phyloP scores from a whole-genome alignment of 2,888 invertebrate species.

The Leptogaster cylindrica region DNA sequence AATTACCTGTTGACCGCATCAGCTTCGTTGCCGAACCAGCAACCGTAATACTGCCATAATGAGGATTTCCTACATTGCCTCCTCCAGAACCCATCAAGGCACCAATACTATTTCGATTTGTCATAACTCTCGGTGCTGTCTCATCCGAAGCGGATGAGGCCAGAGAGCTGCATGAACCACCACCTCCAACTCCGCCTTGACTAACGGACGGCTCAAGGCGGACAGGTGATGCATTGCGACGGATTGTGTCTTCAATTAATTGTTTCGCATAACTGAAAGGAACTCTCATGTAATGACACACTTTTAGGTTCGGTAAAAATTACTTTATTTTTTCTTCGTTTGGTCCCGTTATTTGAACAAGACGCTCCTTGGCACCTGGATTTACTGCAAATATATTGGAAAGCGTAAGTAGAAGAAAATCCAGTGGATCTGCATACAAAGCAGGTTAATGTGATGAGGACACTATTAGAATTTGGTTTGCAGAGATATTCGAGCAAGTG shows the following conservation, averaged over 20 bases:
- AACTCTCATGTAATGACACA: too few relatives aligned
- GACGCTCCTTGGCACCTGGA: slow-evolving; percentile 92
- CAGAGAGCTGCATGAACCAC: slow-evolving; percentile 78
- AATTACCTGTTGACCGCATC: slow-evolving; percentile 38
- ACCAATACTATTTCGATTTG: slow-evolving; percentile 51
- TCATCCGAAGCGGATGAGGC: slow-evolving; percentile 74
- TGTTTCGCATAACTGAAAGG: slow-evolving; percentile 93
- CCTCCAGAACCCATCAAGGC: slow-evolving; percentile 48
- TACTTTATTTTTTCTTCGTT: slow-evolving; percentile 92
- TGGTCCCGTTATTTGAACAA: slow-evolving; percentile 94
- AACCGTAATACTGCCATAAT: slow-evolving; percentile 38
- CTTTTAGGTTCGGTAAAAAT: slow-evolving; percentile 14
- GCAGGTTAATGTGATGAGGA: slow-evolving; percentile 22
- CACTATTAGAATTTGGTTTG: too few relatives aligned
- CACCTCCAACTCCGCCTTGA: slow-evolving; percentile 61
- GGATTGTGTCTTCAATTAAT: slow-evolving; percentile 93
- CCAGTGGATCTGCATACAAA: not conserved
- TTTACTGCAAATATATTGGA: slow-evolving; percentile 73
- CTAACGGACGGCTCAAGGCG: slow-evolving; percentile 68
- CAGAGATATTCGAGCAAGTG: too few relatives aligned
- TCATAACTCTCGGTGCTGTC: slow-evolving; percentile 55
- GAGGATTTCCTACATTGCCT: slow-evolving; percentile 50
- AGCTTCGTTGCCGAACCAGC: slow-evolving; percentile 51
- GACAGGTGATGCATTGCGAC: slow-evolving; percentile 92
- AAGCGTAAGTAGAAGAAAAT: not conserved